Conservation (phyloP, 2,888 invertebrate genomes). For the Leucoptera coffeella region DNA sequence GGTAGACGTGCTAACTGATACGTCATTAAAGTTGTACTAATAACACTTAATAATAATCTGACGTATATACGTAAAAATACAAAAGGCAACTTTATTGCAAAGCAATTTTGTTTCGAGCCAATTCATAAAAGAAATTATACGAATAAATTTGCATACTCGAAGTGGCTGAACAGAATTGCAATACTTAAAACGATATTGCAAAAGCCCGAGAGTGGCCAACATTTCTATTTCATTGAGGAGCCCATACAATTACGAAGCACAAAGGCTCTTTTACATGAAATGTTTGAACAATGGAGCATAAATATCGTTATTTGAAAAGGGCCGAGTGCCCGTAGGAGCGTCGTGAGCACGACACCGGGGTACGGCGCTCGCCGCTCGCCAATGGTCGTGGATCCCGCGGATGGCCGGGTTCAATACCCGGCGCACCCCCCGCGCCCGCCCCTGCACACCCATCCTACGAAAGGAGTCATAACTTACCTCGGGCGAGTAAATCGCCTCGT, state of each 20-base stretch:
- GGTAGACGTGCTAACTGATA: too few relatives aligned
- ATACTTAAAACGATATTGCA: too few relatives aligned
- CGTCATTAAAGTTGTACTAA: too few relatives aligned
- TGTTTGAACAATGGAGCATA: conserved; percentile 6
- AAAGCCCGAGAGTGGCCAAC: neutral
- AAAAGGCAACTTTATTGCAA: too few relatives aligned
- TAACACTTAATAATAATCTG: too few relatives aligned
- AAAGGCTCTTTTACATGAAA: conserved; percentile 3
- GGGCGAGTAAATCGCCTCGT: conserved; percentile 3
- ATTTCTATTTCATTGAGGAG: conserved; percentile 3
- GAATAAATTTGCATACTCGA: too few relatives aligned
- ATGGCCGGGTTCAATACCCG: conserved; percentile 42
- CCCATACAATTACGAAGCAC: conserved; percentile 1
- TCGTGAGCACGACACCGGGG: conserved; percentile 5
- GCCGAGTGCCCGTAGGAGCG: conserved; percentile 6
- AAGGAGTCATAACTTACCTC: conserved; percentile 3
- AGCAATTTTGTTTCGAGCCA: too few relatives aligned
- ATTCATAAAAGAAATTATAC: too few relatives aligned
- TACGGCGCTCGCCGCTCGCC: conserved; percentile 1
- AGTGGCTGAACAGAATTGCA: too few relatives aligned
- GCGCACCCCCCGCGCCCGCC: conserved; percentile 4
- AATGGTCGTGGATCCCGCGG: conserved; percentile 18
- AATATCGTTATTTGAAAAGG: conserved; percentile 6
- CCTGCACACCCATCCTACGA: conserved; percentile 1
- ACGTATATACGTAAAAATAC: too few relatives aligned